Conservation (phyloP, 2,888 invertebrate genomes). For the Carcina quercana region DNA sequence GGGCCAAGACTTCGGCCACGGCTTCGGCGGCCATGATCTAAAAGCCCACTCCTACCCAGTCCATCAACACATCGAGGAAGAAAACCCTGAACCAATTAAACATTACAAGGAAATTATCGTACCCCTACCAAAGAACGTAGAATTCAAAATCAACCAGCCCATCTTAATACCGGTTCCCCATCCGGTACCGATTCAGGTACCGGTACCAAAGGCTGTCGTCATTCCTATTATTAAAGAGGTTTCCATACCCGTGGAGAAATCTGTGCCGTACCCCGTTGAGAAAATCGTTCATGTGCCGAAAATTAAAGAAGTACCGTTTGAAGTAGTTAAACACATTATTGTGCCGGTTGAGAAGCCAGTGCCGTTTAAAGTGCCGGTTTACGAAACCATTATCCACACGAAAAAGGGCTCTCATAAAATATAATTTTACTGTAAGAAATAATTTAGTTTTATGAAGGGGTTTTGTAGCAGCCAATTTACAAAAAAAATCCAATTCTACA, state of each 20-base stretch:
- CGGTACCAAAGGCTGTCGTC: slow-evolving; percentile 79
- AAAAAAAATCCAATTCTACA: too few relatives aligned
- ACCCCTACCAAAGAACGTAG: slow-evolving; percentile 76
- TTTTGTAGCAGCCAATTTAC: neutral
- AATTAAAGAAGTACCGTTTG: slow-evolving; percentile 80
- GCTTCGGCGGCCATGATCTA: slow-evolving; percentile 44
- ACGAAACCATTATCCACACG: slow-evolving; percentile 82
- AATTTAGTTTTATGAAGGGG: neutral
- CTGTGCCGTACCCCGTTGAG: slow-evolving; percentile 81
- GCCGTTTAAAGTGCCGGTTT: slow-evolving; percentile 81
- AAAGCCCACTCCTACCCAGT: slow-evolving; percentile 70
- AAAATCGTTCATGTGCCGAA: slow-evolving; percentile 78
- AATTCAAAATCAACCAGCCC: slow-evolving; percentile 73
- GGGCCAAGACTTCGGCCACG: slow-evolving; percentile 26
- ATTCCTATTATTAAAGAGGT: slow-evolving; percentile 81
- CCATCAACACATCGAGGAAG: slow-evolving; percentile 79
- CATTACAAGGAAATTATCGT: slow-evolving; percentile 80
- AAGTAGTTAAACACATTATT: slow-evolving; percentile 79
- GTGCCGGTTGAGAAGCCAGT: slow-evolving; percentile 81
- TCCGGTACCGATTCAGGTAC: slow-evolving; percentile 80
- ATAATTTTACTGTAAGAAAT: slow-evolving; percentile 22
- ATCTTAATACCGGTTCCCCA: slow-evolving; percentile 75
- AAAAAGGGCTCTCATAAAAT: slow-evolving; percentile 73
- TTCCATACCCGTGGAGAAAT: slow-evolving; percentile 80
- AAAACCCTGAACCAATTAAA: slow-evolving; percentile 79